Evolutionary conservation across 2,888 invertebrate genomes (phyloP).

Genomic region (Eurytoma adleriae): DNA sequence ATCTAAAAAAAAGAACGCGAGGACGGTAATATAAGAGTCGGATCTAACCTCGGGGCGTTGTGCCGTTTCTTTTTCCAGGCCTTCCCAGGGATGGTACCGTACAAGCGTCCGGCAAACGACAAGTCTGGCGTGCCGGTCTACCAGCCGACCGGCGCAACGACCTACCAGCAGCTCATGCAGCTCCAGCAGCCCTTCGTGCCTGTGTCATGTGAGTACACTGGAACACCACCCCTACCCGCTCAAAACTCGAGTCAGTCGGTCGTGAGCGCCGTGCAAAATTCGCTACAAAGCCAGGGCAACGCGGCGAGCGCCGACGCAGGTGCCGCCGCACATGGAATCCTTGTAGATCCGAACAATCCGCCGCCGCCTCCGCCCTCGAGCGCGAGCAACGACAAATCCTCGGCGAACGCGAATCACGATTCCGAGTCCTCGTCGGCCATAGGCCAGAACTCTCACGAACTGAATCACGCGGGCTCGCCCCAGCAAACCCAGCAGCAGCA

Average conservation of each 20-base stretch:
- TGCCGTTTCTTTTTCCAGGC: slow-evolving; percentile 80
- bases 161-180: slow-evolving; percentile 97
- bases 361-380: slow-evolving; percentile 72
- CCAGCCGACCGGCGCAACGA: slow-evolving; percentile 90
- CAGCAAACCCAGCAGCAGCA: slow-evolving; percentile 57
- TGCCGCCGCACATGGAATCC: slow-evolving; percentile 66
- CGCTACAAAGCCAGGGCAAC: slow-evolving; percentile 67
- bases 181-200: slow-evolving; percentile 97
- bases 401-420: slow-evolving; percentile 70
- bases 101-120: slow-evolving; percentile 96
- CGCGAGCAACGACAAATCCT: slow-evolving; percentile 63
- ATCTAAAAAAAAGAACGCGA: not conserved
- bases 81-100: slow-evolving; percentile 96
- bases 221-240: slow-evolving; percentile 81
- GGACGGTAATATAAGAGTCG: not conserved
- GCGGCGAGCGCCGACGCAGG: slow-evolving; percentile 56
- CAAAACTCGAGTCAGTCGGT: slow-evolving; percentile 76
- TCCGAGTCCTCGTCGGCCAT: slow-evolving; percentile 61
- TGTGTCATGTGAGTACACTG: slow-evolving; percentile 98
- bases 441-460: slow-evolving; percentile 73
- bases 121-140: slow-evolving; percentile 98
- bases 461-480: slow-evolving; percentile 71
- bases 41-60: slow-evolving; percentile 48
- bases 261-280: slow-evolving; percentile 68
- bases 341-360: slow-evolving; percentile 75